Evolutionary conservation across 2,113 vertebrate species (phyloP).

Genomic region (Puntigrus tetrazona): DNA sequence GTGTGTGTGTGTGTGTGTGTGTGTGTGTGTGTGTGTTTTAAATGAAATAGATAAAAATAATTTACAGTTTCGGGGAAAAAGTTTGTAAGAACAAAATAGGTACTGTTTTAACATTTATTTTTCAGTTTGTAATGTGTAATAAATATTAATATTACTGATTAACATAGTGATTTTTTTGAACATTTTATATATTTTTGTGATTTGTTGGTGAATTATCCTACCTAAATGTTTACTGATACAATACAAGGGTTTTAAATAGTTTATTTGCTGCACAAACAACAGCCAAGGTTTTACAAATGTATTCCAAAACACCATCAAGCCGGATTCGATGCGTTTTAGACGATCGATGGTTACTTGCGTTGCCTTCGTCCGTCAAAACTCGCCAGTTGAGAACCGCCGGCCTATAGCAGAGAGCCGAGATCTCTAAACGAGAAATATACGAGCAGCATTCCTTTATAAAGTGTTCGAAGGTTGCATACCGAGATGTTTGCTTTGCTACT

Average conservation of each 20-base stretch:
- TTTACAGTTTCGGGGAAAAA: no score
- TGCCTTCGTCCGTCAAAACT: neutral
- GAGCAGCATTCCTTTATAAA: slow-evolving; percentile 34
- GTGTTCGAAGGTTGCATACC: neutral
- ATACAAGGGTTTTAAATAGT: neutral
- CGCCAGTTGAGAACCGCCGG: neutral
- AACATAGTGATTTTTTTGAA: neutral
- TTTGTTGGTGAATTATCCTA: neutral
- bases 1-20: no score
- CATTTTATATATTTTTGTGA: neutral
- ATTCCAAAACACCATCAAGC: neutral
- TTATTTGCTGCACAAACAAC: neutral
- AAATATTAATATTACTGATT: no score
- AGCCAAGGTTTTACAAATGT: neutral
- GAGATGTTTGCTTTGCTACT: neutral
- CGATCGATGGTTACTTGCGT: neutral
- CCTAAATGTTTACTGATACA: neutral
- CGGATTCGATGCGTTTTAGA: neutral
- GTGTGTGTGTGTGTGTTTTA: no score
- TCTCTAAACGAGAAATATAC: neutral
- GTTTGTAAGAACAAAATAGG: no score
- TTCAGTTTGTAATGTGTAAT: no score
- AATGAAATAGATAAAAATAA: no score
- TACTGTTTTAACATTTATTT: no score
- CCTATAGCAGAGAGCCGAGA: neutral